phyloP scores from a whole-genome alignment of 2,113 vertebrate species.

The Equus przewalskii region DNA sequence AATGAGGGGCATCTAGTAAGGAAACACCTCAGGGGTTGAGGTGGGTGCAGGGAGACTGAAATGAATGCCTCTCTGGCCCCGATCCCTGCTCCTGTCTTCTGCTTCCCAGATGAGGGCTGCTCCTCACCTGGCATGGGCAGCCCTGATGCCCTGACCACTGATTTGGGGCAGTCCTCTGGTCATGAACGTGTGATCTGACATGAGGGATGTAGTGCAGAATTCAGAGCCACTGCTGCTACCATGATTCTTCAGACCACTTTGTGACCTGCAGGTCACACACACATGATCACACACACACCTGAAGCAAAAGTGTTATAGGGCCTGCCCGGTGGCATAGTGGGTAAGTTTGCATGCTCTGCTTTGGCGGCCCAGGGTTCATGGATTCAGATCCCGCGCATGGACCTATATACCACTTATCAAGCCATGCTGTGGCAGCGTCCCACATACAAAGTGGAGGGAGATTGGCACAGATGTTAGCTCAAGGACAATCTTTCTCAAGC shows the following conservation, averaged over 20 bases:
- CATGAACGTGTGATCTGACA: neutral
- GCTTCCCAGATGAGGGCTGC: neutral
- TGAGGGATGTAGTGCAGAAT: neutral
- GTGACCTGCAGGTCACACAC: neutral
- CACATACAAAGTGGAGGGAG: too few relatives aligned
- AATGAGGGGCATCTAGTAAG: neutral
- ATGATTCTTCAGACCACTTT: neutral
- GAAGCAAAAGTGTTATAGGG: neutral
- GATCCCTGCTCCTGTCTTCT: neutral
- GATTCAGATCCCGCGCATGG: too few relatives aligned
- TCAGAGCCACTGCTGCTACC: neutral
- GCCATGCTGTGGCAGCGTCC: too few relatives aligned
- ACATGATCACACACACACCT: neutral
- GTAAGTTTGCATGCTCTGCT: too few relatives aligned
- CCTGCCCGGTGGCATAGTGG: too few relatives aligned
- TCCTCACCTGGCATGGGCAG: neutral
- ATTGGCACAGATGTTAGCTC: too few relatives aligned
- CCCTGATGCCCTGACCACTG: neutral
- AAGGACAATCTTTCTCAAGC: too few relatives aligned
- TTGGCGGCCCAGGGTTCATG: too few relatives aligned
- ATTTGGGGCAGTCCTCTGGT: neutral
- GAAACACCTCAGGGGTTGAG: fast-evolving
- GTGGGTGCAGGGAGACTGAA: neutral
- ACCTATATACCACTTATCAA: too few relatives aligned
- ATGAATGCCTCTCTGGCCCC: neutral